A percentile compares a stretch with the other conserved stretches of the same genome.
Evolutionary conservation across 2,113 vertebrate species (phyloP).

Genomic region (Chrysochloris asiatica): DNA sequence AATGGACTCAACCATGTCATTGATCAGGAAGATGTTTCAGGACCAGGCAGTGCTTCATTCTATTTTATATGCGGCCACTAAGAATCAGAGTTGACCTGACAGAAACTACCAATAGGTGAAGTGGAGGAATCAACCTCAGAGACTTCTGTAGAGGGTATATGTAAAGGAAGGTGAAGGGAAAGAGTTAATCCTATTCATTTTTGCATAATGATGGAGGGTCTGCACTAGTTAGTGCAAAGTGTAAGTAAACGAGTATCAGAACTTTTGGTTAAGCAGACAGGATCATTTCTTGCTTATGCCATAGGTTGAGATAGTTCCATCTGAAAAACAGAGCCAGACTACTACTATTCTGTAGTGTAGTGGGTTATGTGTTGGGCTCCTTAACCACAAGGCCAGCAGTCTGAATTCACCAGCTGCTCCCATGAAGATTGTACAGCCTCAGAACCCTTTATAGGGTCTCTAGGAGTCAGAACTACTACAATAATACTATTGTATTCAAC

Average conservation of each 20-base stretch:
- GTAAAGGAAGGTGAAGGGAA: not conserved
- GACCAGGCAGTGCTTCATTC: not conserved
- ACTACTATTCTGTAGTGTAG: fast-evolving
- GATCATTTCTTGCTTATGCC: not conserved
- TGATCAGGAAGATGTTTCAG: not conserved
- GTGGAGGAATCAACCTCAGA: too few relatives aligned
- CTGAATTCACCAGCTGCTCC: too few relatives aligned
- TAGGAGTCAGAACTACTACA: too few relatives aligned
- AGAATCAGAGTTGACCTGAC: not conserved
- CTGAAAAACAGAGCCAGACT: not conserved
- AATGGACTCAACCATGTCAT: too few relatives aligned
- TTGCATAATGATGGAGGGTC: fast-evolving
- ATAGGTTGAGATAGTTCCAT: fast-evolving
- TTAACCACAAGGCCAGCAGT: too few relatives aligned
- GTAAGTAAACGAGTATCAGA: not conserved
- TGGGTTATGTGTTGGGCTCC: too few relatives aligned
- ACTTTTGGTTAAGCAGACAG: not conserved
- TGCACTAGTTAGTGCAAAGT: fast-evolving
- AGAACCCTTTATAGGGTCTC: too few relatives aligned
- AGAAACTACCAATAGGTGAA: not conserved
- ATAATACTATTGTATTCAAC: too few relatives aligned
- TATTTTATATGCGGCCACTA: not conserved
- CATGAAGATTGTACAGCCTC: too few relatives aligned
- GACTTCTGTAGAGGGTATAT: not conserved
- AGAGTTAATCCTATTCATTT: fast-evolving